These are phyloP conservation scores for Opisthocomus hoazin DNA, from an alignment of 2,113 vertebrate species.

Conservation along the genomic window DNA sequence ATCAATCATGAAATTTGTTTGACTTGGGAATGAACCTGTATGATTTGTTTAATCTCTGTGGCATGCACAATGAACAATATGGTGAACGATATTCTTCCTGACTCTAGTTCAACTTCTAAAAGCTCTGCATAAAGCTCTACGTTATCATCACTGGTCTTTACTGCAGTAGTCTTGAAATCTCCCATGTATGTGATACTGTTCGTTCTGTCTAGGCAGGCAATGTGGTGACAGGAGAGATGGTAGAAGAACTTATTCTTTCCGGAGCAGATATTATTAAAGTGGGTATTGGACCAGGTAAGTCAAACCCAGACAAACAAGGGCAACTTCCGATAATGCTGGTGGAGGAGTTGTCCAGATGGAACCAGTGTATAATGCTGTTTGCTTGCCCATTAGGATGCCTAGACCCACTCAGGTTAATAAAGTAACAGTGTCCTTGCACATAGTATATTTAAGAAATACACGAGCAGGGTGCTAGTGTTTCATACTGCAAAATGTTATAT, in stretches of 20 bases:
- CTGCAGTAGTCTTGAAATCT: background rate
- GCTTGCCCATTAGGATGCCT: background rate
- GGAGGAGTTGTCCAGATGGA: background rate
- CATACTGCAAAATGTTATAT: background rate
- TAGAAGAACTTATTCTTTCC: conserved; percentile 95
- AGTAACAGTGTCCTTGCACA: background rate
- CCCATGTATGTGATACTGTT: background rate
- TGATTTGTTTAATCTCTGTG: background rate
- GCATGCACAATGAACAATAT: background rate
- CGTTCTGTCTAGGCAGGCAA: conserved; percentile 87
- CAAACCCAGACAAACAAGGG: background rate
- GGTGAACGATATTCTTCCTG: background rate
- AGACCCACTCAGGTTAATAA: background rate
- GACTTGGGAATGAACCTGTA: background rate
- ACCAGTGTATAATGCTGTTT: background rate
- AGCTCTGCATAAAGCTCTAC: background rate
- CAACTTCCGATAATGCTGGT: background rate
- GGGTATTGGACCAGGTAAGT: conserved; percentile 93
- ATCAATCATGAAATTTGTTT: background rate
- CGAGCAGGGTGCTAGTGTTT: background rate
- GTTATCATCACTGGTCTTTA: background rate
- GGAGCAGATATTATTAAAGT: conserved; percentile 99
- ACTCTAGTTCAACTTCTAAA: background rate
- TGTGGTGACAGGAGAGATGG: conserved; percentile 98
- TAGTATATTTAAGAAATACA: background rate